Evolutionary conservation across 1,140 invertebrate species (phyloP), one percentile per base, ranked within the genome.

Genomic region (Coenobita brevimanus): DNA sequence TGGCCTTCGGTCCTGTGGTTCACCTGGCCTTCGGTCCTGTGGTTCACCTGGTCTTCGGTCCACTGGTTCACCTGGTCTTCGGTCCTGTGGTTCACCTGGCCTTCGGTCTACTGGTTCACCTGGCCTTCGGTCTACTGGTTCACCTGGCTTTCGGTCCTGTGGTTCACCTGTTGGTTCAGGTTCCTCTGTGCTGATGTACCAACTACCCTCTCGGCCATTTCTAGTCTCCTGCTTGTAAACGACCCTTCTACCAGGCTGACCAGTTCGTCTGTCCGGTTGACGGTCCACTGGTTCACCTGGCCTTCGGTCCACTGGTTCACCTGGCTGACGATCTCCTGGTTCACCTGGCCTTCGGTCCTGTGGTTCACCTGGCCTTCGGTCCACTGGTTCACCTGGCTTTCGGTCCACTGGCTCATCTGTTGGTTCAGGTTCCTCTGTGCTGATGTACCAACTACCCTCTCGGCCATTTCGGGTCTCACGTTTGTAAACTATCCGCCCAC

Each of bases 31-130:
- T 33, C 36, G 6, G 6, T 57, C 50, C 33, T 10, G 10, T 50
- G 80, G 80, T 71, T 71, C 43, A 33, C 67, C 69, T 83, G 81
- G 60, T 15, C 33, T 30, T 33, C 38, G 80, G 24, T 82, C 80
- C 36, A 3, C 10, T 82, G 60, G 69, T 76, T 76, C 73, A 15
- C 73, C 82, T 27, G 69, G 82, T 57, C 36, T 27, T 36, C 69
- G 69, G 41, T 62, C 69, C 36, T 8, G 3, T 84, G 82, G 82
- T 84, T 84, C 82, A 38, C 81, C 64, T 46, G 64, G 69, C 30
- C 50, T 24, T 13, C 69, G 60, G 24, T 69, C 54, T 64, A 33
- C 3, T 75, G 82, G 82, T 84, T 75, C 69, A 6, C 62, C 64
- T 83, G 81, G n/a, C n/a, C n/a, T n/a, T n/a, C n/a, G 30, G 21